These are phyloP conservation scores for Monodelphis domestica DNA, from an alignment of 2,797 vertebrate species.

Conservation along the genomic window DNA sequence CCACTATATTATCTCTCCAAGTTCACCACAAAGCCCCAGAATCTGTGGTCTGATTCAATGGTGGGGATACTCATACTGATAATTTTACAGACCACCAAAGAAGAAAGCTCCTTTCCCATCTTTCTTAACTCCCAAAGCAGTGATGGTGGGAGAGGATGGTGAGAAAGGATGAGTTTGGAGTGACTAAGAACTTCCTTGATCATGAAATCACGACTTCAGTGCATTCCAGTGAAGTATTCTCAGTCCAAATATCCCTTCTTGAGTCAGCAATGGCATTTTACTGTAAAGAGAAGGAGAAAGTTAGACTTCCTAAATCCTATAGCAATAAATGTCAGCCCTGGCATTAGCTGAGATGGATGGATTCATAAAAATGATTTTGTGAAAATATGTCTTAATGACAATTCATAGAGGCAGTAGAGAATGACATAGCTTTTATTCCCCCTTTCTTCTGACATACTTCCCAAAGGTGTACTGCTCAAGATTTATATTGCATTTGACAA, in stretches of 20 bases:
- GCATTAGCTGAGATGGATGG: conserved; percentile 41
- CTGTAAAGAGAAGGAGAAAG: conserved; percentile 42
- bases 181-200: neutral
- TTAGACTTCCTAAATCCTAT: conserved; percentile 38
- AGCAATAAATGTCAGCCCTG: conserved; percentile 44
- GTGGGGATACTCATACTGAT: neutral
- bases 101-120: neutral
- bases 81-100: neutral
- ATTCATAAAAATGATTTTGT: conserved; percentile 50
- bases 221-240: neutral
- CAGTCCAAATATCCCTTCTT: neutral
- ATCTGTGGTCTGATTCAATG: neutral
- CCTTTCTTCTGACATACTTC: neutral
- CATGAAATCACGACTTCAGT: neutral
- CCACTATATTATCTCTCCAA: neutral
- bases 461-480: conserved; percentile 1
- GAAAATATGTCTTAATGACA: conserved; percentile 27
- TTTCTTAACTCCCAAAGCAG: neutral
- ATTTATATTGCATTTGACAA: neutral
- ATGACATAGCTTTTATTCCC: neutral
- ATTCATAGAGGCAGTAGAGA: neutral
- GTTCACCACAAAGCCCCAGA: neutral
- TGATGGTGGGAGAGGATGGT: neutral
- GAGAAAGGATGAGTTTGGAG: neutral
- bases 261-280: conserved; percentile 38